Evolutionary conservation across 2,797 vertebrate genomes (phyloP), one percentile per base, ranked within the genome.

Genomic region (Onychomys torridus): DNA sequence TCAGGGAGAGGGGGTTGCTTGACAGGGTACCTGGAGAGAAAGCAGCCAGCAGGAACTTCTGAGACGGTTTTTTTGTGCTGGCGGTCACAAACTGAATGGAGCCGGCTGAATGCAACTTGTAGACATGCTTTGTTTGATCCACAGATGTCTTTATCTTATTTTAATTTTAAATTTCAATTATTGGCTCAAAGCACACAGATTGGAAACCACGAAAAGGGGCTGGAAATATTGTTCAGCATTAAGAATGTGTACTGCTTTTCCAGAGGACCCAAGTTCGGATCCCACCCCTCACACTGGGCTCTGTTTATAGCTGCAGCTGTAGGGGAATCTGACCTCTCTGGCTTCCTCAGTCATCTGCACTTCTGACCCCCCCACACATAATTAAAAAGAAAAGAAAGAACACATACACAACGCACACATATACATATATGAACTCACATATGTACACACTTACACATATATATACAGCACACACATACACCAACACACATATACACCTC

Each of bases 91-190:
- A 88, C 25, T 46, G 34, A 34, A 65, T 3, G 19, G 61, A 90
- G 65, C 87, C 89, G 55, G 49, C 65, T 69, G 71, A 52, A 34
- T 81, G 14, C 73, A 82, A 90, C 76, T 81, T 81, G 83, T 83
- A 90, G 95, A 71, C 61, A 34, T 88, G 40, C 77, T 92, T 79
- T 85, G 29, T 84, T 95, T 93, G 84, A 88, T 40, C 75, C 55
- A 88, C 52, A 92, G 89, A 88, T 93, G 76, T 81, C 84, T 92
- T 34, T 40, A 71, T 89, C 87, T 77, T 79, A 82, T 59, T 94
- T 95, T 83, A 87, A 82, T 87, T 94, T 88, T 59, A 43, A 96
- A 92, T 88, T 95, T 82, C 61, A 77, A 90, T 75, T 67, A 88
- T 65, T 91, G n/a, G 76, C 84, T 59, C 81, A 19, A 96, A 95